Evolutionary conservation across 2,888 invertebrate genomes (phyloP), one percentile per base, ranked within the genome.

Genomic region (Agrochola lychnidis): DNA sequence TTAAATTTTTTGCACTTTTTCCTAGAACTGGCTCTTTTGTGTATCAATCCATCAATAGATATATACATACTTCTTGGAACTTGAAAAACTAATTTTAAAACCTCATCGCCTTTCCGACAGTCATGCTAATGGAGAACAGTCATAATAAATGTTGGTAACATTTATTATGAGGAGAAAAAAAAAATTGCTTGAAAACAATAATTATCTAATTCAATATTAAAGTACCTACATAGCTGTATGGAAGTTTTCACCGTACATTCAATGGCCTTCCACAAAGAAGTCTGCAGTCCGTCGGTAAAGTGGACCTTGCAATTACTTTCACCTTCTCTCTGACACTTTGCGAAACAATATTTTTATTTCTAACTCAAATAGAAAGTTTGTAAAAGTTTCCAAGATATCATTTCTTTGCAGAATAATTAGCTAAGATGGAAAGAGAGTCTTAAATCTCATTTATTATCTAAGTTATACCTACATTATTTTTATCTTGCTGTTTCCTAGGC

Each of bases 201-300:
- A 14, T 42, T 16, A 53, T 14, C 6, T 36, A 30, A 14, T 22
- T 77, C 25, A 53, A 25, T 14, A 59, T 71, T 42, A 45, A 22
- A 57, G 57, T 36, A 36, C 36, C 36, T 36, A 4, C 36, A 42
- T 40, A 70, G 30, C 10, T 4, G 30, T 25, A 53, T 64, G 14
- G 6, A 73, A 73, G 40, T 76, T 69, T 64, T 57, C 7, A 36
- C 40, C 19, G 45, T 56, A 76, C 69, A 84, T 87, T 84, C 77
- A 82, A 78, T 92, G 61, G 57, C 76, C 77, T 53, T 51, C n/a
- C 80, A 79, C 87, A 81, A 83, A 84, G 79, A 73, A 74, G 59
- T 78, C 82, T 74, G 45, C 36, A 70, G 74, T 74, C 69, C 59
- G 22, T 61, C 70, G 16, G 51, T 61, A 70, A 75, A 87, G 62